Base-by-base conservation (phyloP, 2,888 invertebrate genomes). In the Tachina lurida region DNA sequence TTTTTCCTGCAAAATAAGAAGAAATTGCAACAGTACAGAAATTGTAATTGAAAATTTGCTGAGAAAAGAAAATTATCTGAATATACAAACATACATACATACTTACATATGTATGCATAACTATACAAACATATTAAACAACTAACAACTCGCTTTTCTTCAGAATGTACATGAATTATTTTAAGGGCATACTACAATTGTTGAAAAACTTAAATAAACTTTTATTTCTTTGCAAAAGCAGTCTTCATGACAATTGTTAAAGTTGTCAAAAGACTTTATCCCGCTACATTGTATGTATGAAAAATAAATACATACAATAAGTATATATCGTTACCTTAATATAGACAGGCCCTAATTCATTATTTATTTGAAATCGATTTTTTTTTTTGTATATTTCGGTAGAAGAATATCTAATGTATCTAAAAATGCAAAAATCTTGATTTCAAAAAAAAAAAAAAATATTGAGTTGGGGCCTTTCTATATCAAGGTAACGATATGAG, bases 21-120 rank as follows among this genome's bases (percentile, higher is more conserved):
- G 39, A 39, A 71, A 63, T 58, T 41, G 52, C 17, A 71, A 63
- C 47, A 43, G 10, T 3, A 52, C 1, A 52, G 67, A 67, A 77
- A 67, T 71, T 80, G 71, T 86, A 86, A 86, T 83, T 83, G 83
- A 86, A 86, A 86, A 76, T 76, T 83, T 79, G 60, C 67, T 83
- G 49, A 74, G 39, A 70, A 81, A 62, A 7, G 19, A 31, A 60
- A 74, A 49, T 62, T 71, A 49, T 52, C 15, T n/a, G 47, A 47
- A 65, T 65, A 56, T 15, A 31, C 31, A 31, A 3, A 31, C 31
- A 31, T 0, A 31, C 31, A 31, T 31, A 22, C 4, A 31, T 31
- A 31, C 31, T 4, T 31, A 31, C 31, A 4, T 31, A 31, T 31
- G 31, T 31, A 31, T 31, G 31, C 31, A 31, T 31, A 31, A 31